A percentile compares a stretch with the other conserved stretches of the same genome.
These are phyloP conservation scores for Thysanoteuthis rhombus DNA, from an alignment of 2,888 invertebrate species.

Conservation along the genomic window DNA sequence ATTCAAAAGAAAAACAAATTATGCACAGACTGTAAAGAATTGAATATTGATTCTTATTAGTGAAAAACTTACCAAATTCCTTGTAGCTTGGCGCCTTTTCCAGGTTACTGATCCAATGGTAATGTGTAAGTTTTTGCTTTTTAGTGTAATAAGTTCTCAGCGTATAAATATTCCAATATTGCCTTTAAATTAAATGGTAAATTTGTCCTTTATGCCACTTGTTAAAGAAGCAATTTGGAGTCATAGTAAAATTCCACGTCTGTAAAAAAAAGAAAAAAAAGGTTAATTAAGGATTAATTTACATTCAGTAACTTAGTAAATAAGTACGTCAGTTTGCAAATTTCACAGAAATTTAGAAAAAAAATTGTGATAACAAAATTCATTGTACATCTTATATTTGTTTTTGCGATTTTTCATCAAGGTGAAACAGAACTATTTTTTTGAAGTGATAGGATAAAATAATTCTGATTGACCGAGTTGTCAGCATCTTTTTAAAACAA, in stretches of 20 bases:
- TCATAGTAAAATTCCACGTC: conserved; percentile 12
- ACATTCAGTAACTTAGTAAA: too few species aligned
- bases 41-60: neutral
- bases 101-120: neutral
- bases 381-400: too few species aligned
- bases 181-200: conserved; percentile 12
- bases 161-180: neutral
- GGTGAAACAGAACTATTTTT: too few species aligned
- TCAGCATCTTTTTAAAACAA: too few species aligned
- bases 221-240: neutral
- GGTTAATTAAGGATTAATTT: neutral
- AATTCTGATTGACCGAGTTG: too few species aligned
- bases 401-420: too few species aligned
- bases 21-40: neutral
- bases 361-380: too few species aligned
- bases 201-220: neutral
- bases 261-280: neutral
- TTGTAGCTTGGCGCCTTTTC: neutral
- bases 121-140: neutral
- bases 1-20: neutral
- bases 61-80: neutral
- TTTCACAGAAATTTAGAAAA: too few species aligned
- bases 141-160: neutral
- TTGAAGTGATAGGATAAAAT: too few species aligned
- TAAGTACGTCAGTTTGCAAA: too few species aligned